Evolutionary conservation across 2,797 vertebrate species (phyloP).

Genomic region (Silurus aristotelis): DNA sequence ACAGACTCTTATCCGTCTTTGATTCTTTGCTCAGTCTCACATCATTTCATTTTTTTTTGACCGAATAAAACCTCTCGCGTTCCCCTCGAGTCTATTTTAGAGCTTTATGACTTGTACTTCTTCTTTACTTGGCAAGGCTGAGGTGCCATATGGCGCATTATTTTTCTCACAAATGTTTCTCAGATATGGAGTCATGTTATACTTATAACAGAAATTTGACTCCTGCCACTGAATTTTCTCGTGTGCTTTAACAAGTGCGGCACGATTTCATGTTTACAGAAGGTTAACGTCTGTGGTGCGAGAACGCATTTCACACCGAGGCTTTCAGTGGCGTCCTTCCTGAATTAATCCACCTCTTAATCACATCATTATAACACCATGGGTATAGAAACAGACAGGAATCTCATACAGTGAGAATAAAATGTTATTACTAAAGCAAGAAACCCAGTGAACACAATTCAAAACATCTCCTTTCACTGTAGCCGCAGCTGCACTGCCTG

Average conservation of each 20-base stretch:
- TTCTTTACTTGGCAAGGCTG: neutral
- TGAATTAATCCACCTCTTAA: no score
- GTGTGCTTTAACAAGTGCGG: neutral
- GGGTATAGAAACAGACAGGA: no score
- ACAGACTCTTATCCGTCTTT: neutral
- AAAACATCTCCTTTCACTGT: no score
- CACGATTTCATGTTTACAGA: neutral
- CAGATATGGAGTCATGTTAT: neutral
- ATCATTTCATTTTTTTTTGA: neutral
- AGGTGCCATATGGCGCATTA: neutral
- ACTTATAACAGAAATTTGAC: neutral
- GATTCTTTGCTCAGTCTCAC: neutral
- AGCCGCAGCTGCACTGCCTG: no score
- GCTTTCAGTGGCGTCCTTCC: no score
- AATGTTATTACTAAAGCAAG: no score
- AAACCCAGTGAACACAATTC: no score
- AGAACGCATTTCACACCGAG: neutral
- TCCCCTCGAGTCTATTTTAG: neutral
- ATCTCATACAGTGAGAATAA: no score
- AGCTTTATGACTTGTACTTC: neutral
- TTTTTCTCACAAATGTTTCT: neutral
- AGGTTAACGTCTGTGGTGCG: neutral
- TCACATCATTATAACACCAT: no score
- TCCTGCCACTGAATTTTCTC: neutral
- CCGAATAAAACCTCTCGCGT: slow-evolving; percentile 3